phyloP scores from a whole-genome alignment of 2,113 vertebrate genomes.

The Hylia prasina region DNA sequence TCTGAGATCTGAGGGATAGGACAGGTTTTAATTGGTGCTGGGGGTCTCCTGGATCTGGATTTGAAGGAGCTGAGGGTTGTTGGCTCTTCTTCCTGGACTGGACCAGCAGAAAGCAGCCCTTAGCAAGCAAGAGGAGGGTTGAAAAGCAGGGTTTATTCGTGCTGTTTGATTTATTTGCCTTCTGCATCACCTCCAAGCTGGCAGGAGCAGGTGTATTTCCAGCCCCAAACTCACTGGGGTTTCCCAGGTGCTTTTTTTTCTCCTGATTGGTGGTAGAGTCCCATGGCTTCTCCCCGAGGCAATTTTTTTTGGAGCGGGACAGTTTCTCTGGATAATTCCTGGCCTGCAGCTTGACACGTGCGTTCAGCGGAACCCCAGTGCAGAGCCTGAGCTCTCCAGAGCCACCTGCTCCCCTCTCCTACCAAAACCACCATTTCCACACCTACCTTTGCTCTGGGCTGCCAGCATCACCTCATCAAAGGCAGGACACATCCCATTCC shows the following conservation, averaged over 20 bases:
- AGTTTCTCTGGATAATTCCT: background rate
- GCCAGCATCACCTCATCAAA: fast-evolving
- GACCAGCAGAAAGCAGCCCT: background rate
- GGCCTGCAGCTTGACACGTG: background rate
- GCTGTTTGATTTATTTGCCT: background rate
- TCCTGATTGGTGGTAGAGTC: background rate
- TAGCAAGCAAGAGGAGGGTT: background rate
- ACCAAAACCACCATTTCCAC: background rate
- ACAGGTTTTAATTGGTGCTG: background rate
- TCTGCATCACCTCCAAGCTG: background rate
- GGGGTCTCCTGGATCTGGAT: background rate
- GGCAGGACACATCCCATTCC: background rate
- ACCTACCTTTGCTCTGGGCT: background rate
- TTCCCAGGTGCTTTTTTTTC: background rate
- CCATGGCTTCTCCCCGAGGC: background rate
- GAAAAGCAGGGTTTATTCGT: too few species aligned
- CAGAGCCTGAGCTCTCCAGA: background rate
- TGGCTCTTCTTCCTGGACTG: background rate
- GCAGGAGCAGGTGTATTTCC: background rate
- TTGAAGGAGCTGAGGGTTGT: background rate
- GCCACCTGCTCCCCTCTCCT: background rate
- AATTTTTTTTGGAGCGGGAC: background rate
- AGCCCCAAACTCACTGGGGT: background rate
- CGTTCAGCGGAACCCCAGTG: background rate
- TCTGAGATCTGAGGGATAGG: background rate